Conservation (phyloP, 1,140 invertebrate species). For the Drosophila bocqueti region DNA sequence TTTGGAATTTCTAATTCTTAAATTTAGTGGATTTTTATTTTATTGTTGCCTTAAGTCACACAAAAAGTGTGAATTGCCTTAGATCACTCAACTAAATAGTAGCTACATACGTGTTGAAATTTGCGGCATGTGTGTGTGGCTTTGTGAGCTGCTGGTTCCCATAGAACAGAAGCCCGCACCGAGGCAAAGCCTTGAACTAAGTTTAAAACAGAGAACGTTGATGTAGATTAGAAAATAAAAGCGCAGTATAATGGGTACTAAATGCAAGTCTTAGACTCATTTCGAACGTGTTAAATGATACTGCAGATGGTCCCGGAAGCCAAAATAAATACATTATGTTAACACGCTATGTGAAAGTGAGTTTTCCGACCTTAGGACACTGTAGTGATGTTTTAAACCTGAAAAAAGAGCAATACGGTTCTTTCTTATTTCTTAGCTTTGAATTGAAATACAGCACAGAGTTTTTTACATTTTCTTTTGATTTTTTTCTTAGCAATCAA, state of each 20-base stretch:
- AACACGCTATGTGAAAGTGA: slow-evolving; percentile 17
- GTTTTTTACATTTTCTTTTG: not conserved
- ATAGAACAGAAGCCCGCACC: slow-evolving; percentile 1
- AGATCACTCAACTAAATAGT: slow-evolving; percentile 60
- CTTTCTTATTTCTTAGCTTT: not conserved
- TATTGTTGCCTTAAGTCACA: slow-evolving; percentile 2
- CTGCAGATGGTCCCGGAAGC: slow-evolving; percentile 36
- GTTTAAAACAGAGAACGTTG: slow-evolving; percentile 2
- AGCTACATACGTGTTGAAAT: slow-evolving; percentile 62
- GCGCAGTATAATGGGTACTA: slow-evolving; percentile 57
- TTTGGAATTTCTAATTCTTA: not conserved
- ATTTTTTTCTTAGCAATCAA: not conserved
- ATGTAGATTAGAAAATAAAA: slow-evolving; percentile 65
- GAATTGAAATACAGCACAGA: not conserved
- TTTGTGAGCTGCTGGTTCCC: slow-evolving; percentile 22
- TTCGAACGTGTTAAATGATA: slow-evolving; percentile 54
- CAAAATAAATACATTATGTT: slow-evolving; percentile 18
- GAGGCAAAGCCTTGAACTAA: not conserved
- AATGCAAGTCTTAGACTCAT: slow-evolving; percentile 51
- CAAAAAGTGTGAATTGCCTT: slow-evolving; percentile 56
- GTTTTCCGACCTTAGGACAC: not conserved
- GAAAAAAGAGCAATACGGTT: not conserved
- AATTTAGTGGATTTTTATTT: not conserved
- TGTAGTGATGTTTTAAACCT: not conserved
- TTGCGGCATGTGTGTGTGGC: slow-evolving; percentile 39